Base-by-base conservation (phyloP, 1,140 invertebrate genomes). In the Bombus impatiens region DNA sequence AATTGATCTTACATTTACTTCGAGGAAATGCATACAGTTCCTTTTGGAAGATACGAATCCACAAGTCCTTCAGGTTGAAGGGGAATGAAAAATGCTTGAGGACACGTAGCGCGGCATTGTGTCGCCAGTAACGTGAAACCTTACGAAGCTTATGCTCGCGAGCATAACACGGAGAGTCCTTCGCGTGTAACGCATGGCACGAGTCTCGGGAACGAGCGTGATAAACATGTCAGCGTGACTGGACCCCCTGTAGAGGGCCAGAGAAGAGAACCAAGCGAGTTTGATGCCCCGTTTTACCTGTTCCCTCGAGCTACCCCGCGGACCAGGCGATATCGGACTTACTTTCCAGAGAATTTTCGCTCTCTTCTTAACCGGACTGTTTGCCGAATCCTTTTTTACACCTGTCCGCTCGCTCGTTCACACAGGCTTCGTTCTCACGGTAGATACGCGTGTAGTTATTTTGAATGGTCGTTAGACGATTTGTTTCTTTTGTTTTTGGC, bases 211-310 rank as follows among this genome's bases (percentile, higher is more conserved):
- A 90, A 90, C 90, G 90, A 88, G 89, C 82, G 90, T 91, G 90
- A 91, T 91, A 91, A 91, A 91, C 90, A 91, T 91, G 90, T 91
- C 90, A 91, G 87, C 89, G 85, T 91, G 90, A 91, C 89, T 85
- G 89, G 90, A 91, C 90, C 90, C 90, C 90, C 90, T 91, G 90
- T 82, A 86, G 89, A 76, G 89, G 84, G 28, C 82, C 86, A 3
- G 76, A 42, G 76, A 78, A 32, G 76, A 83, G 85, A 68, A 75
- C 65, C 87, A 75, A 81, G 87, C 82, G 86, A 87, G 90, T 91
- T 91, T 91, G 89, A 89, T 91, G 87, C 82, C 89, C 87, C 85
- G 67, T 62, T 78, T 89, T 87, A 87, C 88, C 89, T 90, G 89
- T 74, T 65, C 59, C 76, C 57, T 44, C 57, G 3, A 62, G 70